These are phyloP conservation scores for Acanthornis magna DNA, from an alignment of 2,797 vertebrate genomes.

Conservation along the genomic window DNA sequence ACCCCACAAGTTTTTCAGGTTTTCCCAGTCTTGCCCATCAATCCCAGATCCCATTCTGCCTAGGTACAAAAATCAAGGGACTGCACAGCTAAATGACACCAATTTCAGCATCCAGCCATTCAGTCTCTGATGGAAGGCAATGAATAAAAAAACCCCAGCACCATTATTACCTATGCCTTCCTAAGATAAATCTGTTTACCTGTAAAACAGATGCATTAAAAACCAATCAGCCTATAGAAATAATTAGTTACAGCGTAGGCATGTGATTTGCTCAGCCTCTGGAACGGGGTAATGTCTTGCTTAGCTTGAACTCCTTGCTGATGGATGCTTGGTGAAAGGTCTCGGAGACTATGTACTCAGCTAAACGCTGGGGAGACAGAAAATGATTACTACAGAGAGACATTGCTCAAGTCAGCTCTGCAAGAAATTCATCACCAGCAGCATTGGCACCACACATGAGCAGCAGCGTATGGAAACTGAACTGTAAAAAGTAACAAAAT, in stretches of 20 bases:
- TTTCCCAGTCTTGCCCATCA: background rate
- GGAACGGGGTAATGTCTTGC: constrained; percentile 23
- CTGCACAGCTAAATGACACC: background rate
- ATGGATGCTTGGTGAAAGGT: constrained; percentile 45
- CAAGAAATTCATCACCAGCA: constrained; percentile 60
- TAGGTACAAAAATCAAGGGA: background rate
- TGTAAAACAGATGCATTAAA: constrained; percentile 55
- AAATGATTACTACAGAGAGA: constrained; percentile 56
- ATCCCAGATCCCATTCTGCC: background rate
- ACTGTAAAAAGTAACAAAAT: constrained; percentile 59
- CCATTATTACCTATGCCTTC: constrained; percentile 10
- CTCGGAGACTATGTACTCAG: constrained; percentile 29
- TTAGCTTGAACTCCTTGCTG: constrained; percentile 18
- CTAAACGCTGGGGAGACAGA: constrained; percentile 55
- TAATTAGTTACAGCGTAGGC: constrained; percentile 44
- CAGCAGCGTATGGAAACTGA: constrained; percentile 51
- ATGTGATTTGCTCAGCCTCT: constrained; percentile 27
- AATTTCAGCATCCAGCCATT: background rate
- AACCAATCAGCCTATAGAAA: constrained; percentile 58
- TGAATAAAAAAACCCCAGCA: background rate
- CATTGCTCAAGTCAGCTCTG: constrained; percentile 60
- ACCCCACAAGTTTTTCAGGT: background rate
- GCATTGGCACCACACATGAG: constrained; percentile 51
- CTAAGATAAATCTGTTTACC: constrained; percentile 64
- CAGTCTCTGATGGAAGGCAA: background rate